phyloP scores from a whole-genome alignment of 1,140 invertebrate genomes.

The Drosophila subobscura region DNA sequence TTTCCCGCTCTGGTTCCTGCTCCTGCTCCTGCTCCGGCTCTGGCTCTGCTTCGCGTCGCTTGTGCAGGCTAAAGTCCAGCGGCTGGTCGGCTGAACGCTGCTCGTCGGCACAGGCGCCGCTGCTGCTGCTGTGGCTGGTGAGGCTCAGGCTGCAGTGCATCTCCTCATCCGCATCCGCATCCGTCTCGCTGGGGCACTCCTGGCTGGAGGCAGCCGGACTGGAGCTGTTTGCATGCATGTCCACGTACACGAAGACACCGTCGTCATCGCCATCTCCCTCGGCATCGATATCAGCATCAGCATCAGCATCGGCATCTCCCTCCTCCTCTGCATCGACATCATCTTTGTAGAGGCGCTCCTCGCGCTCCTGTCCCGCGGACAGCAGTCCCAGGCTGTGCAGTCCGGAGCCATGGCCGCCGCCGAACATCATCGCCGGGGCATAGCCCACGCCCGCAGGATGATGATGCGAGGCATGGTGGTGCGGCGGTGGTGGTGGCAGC shows the following conservation, averaged over 20 bases:
- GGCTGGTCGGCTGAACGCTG: conserved; percentile 55
- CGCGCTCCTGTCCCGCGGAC: conserved; percentile 38
- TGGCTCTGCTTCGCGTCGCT: conserved; percentile 46
- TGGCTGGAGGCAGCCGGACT: conserved; percentile 70
- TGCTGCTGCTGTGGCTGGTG: conserved; percentile 52
- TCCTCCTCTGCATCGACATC: conserved; percentile 25
- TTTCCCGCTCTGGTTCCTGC: neutral
- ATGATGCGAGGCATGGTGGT: conserved; percentile 35
- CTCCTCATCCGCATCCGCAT: conserved; percentile 48
- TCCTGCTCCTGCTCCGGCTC: conserved; percentile 8
- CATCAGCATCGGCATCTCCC: neutral
- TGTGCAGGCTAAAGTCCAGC: conserved; percentile 76
- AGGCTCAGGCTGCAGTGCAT: conserved; percentile 66
- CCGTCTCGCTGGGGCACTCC: conserved; percentile 51
- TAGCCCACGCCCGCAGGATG: conserved; percentile 50
- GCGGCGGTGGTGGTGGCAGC: conserved; percentile 83
- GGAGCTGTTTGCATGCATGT: conserved; percentile 67
- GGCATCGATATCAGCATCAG: conserved; percentile 19
- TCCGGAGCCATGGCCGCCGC: conserved; percentile 24
- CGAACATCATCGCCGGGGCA: conserved; percentile 55
- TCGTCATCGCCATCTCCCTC: conserved; percentile 62
- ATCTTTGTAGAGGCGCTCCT: conserved; percentile 22
- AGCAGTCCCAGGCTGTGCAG: conserved; percentile 54
- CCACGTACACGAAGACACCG: conserved; percentile 70
- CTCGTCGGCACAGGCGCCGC: conserved; percentile 23